Base-by-base conservation (phyloP, 2,113 vertebrate species). In the Corythornis madagascariensis region DNA sequence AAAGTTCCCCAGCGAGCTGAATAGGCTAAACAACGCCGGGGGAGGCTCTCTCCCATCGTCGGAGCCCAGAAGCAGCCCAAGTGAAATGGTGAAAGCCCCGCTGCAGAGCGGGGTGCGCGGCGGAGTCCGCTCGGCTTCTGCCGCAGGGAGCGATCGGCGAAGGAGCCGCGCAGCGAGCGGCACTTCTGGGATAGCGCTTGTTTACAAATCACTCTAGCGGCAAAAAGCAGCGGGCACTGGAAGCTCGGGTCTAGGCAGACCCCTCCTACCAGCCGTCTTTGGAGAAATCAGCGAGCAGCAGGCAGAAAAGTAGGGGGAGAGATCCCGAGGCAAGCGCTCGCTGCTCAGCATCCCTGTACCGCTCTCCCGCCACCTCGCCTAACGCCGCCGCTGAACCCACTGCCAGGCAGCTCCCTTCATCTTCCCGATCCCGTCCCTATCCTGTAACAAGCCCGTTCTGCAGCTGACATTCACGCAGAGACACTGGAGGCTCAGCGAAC, bases 141-240 rank as follows among this genome's bases (percentile, higher is more conserved):
- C 87, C 33, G 89, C 47, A 89, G 88, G 94, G 88, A 50, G 94
- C 96, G 96, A 97, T 45, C 92, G 96, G 90, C 94, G 92, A 93
- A 90, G 94, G 89, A 92, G 83, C 66, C 95, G 47, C 40, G 91
- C 96, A 97, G 97, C 3, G 96, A 96, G 97, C 96, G 95, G 92
- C 95, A 65, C 96, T 97, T 93, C 90, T 96, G 95, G 97, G 94
- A 95, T 96, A 96, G 96, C 38, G 59, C 95, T 89, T 97, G 95
- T 97, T 97, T 97, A 97, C 96, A 98, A 97, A 98, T 97, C 97
- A 87, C 97, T 95, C 91, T 65, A 76, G 81, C 90, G 93, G 90
- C 5, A 24, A 96, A 95, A 93, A 94, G 86, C 91, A 83, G 72
- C 76, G 63, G 78, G 83, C 90, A 94, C 15, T 77, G 86, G 95